Evolutionary conservation across 2,888 invertebrate species (phyloP).

Genomic region (Epirrhoe alternata): DNA sequence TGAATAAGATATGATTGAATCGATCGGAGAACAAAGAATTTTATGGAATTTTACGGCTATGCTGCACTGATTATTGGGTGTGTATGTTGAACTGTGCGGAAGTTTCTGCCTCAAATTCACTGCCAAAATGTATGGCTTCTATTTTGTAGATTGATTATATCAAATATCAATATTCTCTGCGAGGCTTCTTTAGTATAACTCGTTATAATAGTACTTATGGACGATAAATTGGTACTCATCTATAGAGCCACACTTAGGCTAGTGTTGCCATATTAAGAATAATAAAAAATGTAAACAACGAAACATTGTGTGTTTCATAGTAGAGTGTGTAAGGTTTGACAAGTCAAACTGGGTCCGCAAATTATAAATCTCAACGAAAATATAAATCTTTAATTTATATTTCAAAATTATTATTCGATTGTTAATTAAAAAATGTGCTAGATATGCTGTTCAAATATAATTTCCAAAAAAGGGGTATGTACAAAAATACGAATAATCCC

Average conservation of each 20-base stretch:
- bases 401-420: background rate
- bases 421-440: background rate
- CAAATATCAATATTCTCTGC: background rate
- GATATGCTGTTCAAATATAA: background rate
- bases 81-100: conserved; percentile 7
- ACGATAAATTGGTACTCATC: conserved; percentile 19
- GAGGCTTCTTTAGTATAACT: background rate
- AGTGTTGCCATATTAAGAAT: conserved; percentile 33
- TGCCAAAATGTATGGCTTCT: conserved; percentile 14
- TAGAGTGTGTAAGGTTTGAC: background rate
- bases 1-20: background rate
- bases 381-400: background rate
- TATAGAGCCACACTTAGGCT: conserved; percentile 20
- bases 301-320: background rate
- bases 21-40: conserved; percentile 22
- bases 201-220: conserved; percentile 10
- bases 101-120: conserved; percentile 20
- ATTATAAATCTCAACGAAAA: background rate
- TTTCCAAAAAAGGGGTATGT: background rate
- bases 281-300: conserved; percentile 6
- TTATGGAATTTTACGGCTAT: conserved; percentile 22
- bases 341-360: background rate
- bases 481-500: background rate
- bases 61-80: conserved; percentile 21
- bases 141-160: background rate